Base-by-base conservation (phyloP, 2,888 invertebrate genomes). In the Tenthredo scrophulariae region DNA sequence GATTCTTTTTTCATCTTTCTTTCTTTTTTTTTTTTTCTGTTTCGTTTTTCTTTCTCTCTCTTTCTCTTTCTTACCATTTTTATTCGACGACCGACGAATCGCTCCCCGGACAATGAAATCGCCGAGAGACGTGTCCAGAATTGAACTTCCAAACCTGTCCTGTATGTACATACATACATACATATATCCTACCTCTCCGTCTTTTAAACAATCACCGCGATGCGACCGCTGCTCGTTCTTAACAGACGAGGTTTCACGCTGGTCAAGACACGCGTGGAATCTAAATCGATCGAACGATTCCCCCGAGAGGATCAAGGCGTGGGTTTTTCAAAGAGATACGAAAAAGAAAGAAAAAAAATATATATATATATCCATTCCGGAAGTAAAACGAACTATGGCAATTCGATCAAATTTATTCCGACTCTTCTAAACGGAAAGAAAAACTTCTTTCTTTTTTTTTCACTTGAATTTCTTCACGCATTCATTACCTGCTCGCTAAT, bases 51-150 rank as follows among this genome's bases (percentile, higher is more conserved):
- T 18, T 13, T 22, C 18, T 77, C 7, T 37, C 7, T 77, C 22
- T 54, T 3, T 37, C 10, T 50, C 62, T 80, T 58, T 80, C 40
- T 22, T 65, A 5, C 83, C 40, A 74, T 65, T 83, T 83, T 83
- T 46, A 70, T 83, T 70, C 70, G 46, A 70, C 83, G 67, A 70
- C 37, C 58, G 43, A 58, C 40, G 62, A 58, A 37, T 80, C 80
- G 80, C 22, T 80, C 62, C 26, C 29, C 43, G 83, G 83, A 83
- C 83, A 83, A 83, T 83, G 83, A 83, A 83, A 83, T 83, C 67
- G 83, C 67, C 10, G 46, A 13, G 67, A 83, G 67, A 83, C 83
- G 83, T 83, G 83, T 70, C 29, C 83, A 33, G 83, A 70, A 83
- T 83, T 46, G 46, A 70, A 83, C 67, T 83, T 46, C 43, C 46